Percentiles rank a stretch among this genome's conserved stretches.
Evolutionary conservation across 1,140 invertebrate genomes (phyloP).

Genomic region (Pseudomyrmex dendroicus): DNA sequence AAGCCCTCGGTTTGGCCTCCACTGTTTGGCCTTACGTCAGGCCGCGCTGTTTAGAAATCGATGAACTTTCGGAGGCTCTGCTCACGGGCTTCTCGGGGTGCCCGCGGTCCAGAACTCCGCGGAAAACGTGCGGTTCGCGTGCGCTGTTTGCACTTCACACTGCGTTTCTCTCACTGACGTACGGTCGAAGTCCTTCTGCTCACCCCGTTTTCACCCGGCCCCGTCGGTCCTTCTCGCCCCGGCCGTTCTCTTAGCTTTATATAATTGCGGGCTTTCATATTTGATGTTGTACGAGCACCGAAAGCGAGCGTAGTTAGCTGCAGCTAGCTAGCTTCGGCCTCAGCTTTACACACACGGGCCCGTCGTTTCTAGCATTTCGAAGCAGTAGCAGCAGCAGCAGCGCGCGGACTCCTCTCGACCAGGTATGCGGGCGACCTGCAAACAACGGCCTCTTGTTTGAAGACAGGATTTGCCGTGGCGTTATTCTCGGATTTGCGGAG

Average conservation of each 20-base stretch:
- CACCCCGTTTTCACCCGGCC: not conserved
- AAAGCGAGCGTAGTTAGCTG: constrained; percentile 54
- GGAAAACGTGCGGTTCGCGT: constrained; percentile 54
- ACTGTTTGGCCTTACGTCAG: constrained; percentile 10
- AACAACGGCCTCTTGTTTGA: constrained; percentile 70
- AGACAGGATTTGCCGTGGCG: constrained; percentile 70
- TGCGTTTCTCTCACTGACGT: constrained; percentile 43
- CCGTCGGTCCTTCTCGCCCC: not conserved
- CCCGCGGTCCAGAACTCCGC: constrained; percentile 17
- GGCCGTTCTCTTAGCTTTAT: constrained; percentile 69
- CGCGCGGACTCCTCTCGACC: constrained; percentile 13
- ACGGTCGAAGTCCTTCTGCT: constrained; percentile 11
- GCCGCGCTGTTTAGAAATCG: constrained; percentile 50
- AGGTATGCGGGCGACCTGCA: constrained; percentile 69
- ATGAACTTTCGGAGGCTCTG: constrained; percentile 32
- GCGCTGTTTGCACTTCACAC: constrained; percentile 62
- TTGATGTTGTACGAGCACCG: constrained; percentile 68
- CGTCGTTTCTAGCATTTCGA: constrained; percentile 70
- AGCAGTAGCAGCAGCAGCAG: constrained; percentile 24
- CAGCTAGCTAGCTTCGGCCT: constrained; percentile 60
- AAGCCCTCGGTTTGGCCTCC: not conserved
- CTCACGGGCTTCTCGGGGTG: too few relatives aligned
- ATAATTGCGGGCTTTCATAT: constrained; percentile 76
- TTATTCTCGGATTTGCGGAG: constrained; percentile 69
- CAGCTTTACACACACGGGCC: constrained; percentile 61